Percentiles rank a stretch among this genome's conserved stretches.
These are phyloP conservation scores for Mesorhabditis sp. DNA, from an alignment of 2,888 invertebrate species.

Conservation along the genomic window DNA sequence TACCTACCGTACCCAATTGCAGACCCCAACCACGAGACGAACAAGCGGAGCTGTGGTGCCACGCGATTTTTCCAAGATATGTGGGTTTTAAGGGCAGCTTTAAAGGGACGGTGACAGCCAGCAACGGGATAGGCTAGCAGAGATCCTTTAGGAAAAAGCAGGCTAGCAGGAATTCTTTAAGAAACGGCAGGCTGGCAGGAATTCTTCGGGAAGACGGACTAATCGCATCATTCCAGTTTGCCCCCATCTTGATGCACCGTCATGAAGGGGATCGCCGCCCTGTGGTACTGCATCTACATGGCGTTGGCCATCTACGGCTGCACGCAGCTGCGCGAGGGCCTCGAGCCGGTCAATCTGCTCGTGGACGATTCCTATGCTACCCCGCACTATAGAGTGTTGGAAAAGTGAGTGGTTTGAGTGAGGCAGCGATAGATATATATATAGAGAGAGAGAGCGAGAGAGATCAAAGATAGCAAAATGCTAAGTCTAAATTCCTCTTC, in stretches of 20 bases:
- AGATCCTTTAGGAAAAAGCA: no score
- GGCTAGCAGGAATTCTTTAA: no score
- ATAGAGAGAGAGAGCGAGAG: neutral
- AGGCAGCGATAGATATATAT: neutral
- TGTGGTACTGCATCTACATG: constrained; percentile 47
- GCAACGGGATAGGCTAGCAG: no score
- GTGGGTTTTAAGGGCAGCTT: constrained; percentile 19
- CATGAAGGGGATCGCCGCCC: constrained; percentile 34
- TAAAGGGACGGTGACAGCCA: no score
- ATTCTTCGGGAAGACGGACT: neutral
- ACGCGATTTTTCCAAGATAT: constrained; percentile 53
- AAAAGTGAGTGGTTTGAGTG: constrained; percentile 15
- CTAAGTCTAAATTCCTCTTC: neutral
- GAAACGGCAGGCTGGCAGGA: neutral
- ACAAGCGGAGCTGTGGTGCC: constrained; percentile 33
- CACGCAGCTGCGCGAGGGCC: constrained; percentile 40
- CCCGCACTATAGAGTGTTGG: constrained; percentile 41
- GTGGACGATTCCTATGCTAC: constrained; percentile 48
- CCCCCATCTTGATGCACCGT: constrained; percentile 45
- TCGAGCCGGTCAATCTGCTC: constrained; percentile 45
- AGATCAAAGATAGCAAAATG: neutral
- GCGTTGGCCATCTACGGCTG: constrained; percentile 44
- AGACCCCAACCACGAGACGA: constrained; percentile 16
- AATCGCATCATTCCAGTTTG: constrained; percentile 28
- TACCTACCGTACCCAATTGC: neutral